These are phyloP conservation scores for Acleris laterana DNA, from an alignment of 2,888 invertebrate species.

Conservation along the genomic window DNA sequence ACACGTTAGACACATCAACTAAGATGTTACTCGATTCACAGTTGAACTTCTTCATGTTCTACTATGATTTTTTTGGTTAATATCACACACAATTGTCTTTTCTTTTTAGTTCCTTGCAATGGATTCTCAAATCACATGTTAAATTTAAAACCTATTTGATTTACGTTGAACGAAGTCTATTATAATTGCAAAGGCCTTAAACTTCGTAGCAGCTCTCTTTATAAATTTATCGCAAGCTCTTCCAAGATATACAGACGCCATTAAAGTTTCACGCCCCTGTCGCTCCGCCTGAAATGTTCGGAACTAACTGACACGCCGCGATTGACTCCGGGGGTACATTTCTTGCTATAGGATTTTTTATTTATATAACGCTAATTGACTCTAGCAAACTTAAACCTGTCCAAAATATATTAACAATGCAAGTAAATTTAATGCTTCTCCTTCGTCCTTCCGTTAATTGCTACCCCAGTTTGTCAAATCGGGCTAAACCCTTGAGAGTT, in stretches of 20 bases:
- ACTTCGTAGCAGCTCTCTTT: constrained; percentile 47
- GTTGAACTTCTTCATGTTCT: too few relatives aligned
- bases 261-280: constrained; percentile 64
- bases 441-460: neutral
- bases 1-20: too few relatives aligned
- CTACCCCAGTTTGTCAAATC: neutral
- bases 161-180: neutral
- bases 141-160: too few relatives aligned
- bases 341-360: constrained; percentile 50
- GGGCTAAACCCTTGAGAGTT: neutral
- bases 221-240: constrained; percentile 57
- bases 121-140: too few relatives aligned
- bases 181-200: constrained; percentile 33
- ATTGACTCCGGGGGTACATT: constrained; percentile 54
- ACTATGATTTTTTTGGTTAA: too few relatives aligned
- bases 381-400: constrained; percentile 5
- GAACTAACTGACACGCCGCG: constrained; percentile 54
- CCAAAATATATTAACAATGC: constrained; percentile 15
- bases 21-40: too few relatives aligned
- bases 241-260: constrained; percentile 55
- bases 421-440: neutral
- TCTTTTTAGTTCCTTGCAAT: too few relatives aligned
- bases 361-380: constrained; percentile 28
- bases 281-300: constrained; percentile 48
- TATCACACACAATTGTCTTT: too few relatives aligned